phyloP scores from a whole-genome alignment of 2,113 vertebrate genomes.

The Procavia capensis region DNA sequence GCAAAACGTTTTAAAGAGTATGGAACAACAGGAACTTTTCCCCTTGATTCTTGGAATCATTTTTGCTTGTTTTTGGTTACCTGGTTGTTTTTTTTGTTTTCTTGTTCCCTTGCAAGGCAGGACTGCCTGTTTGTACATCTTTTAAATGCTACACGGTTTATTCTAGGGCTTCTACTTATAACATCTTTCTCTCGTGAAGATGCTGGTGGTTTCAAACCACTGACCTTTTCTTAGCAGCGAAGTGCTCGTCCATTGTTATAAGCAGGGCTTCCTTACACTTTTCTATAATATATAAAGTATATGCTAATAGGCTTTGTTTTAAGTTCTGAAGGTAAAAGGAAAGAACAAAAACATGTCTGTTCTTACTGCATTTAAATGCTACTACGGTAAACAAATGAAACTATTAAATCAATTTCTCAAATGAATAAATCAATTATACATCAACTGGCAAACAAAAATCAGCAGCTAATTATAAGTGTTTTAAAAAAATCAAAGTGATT shows the following conservation, averaged over 20 bases:
- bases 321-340: constrained; percentile 37
- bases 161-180: neutral
- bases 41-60: neutral
- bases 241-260: too few relatives aligned
- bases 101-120: neutral
- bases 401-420: constrained; percentile 14
- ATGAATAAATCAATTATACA: constrained; percentile 14
- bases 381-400: constrained; percentile 7
- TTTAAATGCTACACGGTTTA: neutral
- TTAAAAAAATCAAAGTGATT: constrained; percentile 6
- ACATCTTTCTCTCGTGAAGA: too few relatives aligned
- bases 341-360: constrained; percentile 10
- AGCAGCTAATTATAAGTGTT: neutral
- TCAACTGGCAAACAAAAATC: constrained; percentile 31
- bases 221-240: too few relatives aligned
- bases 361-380: neutral
- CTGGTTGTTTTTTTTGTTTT: neutral
- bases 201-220: too few relatives aligned
- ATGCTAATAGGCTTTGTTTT: neutral
- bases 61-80: neutral
- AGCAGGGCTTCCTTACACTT: constrained; percentile 22
- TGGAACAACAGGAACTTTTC: neutral
- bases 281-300: neutral
- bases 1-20: neutral
- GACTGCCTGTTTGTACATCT: neutral